Conservation (phyloP, 2,888 invertebrate genomes). For the Euspilapteryx auroguttella region DNA sequence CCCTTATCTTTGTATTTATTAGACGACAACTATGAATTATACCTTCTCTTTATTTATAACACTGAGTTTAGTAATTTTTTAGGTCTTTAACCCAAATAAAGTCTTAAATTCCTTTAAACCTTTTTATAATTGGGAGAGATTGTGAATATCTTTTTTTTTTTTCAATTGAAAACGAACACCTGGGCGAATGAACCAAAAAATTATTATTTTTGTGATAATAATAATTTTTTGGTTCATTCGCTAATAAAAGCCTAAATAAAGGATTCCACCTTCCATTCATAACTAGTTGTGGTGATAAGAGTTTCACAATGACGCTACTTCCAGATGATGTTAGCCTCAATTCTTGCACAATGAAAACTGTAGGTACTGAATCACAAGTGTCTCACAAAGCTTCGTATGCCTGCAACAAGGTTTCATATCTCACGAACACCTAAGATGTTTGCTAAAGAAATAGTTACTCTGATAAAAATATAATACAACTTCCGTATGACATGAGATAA, state of each 20-base stretch:
- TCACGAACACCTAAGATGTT: conserved; percentile 17
- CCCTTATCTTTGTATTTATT: conserved; percentile 28
- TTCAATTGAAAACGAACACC: too few relatives aligned
- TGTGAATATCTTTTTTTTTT: too few relatives aligned
- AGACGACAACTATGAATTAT: conserved; percentile 37
- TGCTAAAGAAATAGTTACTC: conserved; percentile 26
- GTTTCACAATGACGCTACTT: conserved; percentile 15
- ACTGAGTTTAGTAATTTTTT: conserved; percentile 21
- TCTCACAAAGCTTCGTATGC: conserved; percentile 8
- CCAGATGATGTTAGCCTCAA: too few relatives aligned
- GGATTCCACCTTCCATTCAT: conserved; percentile 29
- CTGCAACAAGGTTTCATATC: conserved; percentile 17
- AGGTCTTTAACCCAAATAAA: too few relatives aligned
- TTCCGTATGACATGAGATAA: conserved; percentile 30
- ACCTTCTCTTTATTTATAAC: conserved; percentile 18
- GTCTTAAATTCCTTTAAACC: too few relatives aligned
- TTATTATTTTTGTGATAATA: too few relatives aligned
- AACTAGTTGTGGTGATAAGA: conserved; percentile 16
- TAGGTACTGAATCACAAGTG: too few relatives aligned
- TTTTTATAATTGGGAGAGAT: too few relatives aligned
- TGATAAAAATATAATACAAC: conserved; percentile 39
- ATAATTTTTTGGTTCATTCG: too few relatives aligned
- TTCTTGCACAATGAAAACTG: too few relatives aligned
- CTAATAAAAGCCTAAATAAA: too few relatives aligned
- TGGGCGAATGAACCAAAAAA: too few relatives aligned